Conservation (phyloP, 1,140 invertebrate species). For the Himalopsyche phryganea region DNA sequence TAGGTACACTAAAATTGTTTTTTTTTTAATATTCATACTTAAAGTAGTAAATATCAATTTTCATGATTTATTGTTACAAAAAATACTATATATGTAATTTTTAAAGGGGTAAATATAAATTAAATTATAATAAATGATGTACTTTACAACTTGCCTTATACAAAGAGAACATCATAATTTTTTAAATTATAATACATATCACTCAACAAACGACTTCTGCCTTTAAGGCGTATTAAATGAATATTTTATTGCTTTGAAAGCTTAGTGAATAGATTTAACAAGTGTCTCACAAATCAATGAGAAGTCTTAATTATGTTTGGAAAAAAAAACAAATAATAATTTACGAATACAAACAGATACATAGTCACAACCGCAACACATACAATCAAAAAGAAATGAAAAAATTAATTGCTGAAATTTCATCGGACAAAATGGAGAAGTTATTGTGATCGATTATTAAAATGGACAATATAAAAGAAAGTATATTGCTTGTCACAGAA, state of each 20-base stretch:
- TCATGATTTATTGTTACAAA: not conserved
- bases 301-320: constrained; percentile 1
- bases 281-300: constrained; percentile 10
- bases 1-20: too few species aligned
- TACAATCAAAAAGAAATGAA: too few species aligned
- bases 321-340: constrained; percentile 9
- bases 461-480: too few species aligned
- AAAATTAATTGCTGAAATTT: too few species aligned
- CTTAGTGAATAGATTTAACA: constrained; percentile 29
- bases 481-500: too few species aligned
- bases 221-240: constrained; percentile 24
- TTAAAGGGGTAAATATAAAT: not conserved
- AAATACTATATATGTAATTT: not conserved
- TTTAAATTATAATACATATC: not conserved
- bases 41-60: too few species aligned
- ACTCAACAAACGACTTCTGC: constrained; percentile 7
- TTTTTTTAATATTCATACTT: too few species aligned
- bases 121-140: not conserved
- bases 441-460: too few species aligned
- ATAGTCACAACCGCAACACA: too few species aligned
- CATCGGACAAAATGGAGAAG: too few species aligned
- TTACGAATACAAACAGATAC: too few species aligned
- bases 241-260: constrained; percentile 34
- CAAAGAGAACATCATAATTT: not conserved
- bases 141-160: too few species aligned